Base-by-base conservation (phyloP, 2,113 vertebrate genomes). In the Gyps fulvus region DNA sequence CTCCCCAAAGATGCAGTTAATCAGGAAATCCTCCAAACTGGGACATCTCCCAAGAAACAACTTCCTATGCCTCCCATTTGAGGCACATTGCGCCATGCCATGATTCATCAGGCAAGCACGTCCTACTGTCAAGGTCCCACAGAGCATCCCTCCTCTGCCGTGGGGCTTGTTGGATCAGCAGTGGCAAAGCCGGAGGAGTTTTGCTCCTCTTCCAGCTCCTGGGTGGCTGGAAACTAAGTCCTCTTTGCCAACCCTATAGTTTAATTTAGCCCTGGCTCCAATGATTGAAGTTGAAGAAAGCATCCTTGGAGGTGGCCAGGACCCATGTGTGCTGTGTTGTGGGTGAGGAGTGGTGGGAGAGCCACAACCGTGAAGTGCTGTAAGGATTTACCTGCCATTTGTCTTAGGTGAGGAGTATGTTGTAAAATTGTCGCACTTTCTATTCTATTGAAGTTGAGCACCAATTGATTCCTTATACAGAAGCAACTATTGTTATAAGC, bases 401-500 rank as follows among this genome's bases (percentile, higher is more conserved):
- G 2, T 63, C 83, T 62, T 54, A 20, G 18, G 4, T 19, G 31
- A 27, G 17, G 34, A 55, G 11, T 38, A 25, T 50, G 26, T 61
- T 42, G 31, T 73, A 25, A 50, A 92, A 43, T 4, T 3, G 7
- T 81, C 66, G 23, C 23, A 1, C 31, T 89, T 92, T n/a, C 20
- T 36, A 0, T 66, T 89, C 62, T 18, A 3, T 63, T 43, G 17
- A 34, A 27, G 22, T 82, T 42, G 18, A 67, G 26, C 58, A 58
- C 49, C 2, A 1, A n/a, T 23, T 70, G 74, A 61, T 70, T 85
- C 78, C 88, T 94, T 93, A 67, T 73, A 47, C 90, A 95, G 54
- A 77, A 69, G 59, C 61, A 72, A 22, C 74, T 91, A 58, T 66
- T 97, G 34, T 49, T 93, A 92, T 94, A 88, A 97, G 92, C 50